phyloP scores from a whole-genome alignment of 2,797 vertebrate genomes.

The Adelosebastes latens region DNA sequence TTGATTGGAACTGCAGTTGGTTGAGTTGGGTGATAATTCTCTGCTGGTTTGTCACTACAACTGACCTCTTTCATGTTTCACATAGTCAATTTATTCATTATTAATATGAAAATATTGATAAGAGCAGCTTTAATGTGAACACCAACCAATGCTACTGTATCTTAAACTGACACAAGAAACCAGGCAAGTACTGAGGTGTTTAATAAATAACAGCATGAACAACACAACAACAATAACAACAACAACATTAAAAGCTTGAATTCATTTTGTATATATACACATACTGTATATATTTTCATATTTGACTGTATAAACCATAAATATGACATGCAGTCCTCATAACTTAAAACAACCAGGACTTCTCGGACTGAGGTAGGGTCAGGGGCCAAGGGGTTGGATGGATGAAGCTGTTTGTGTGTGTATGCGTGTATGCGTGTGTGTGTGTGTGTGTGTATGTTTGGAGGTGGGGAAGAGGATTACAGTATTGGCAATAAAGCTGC shows the following conservation, averaged over 20 bases:
- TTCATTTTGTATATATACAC: constrained; percentile 83
- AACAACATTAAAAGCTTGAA: constrained; percentile 80
- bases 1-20: background rate
- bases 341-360: constrained; percentile 96
- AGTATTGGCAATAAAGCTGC: constrained; percentile 83
- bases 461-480: constrained; percentile 64
- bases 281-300: constrained; percentile 82
- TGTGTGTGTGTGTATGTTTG: constrained; percentile 26
- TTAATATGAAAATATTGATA: background rate
- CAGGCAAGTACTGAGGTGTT: constrained; percentile 89
- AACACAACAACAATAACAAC: constrained; percentile 71
- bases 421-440: constrained; percentile 16
- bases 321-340: constrained; percentile 99
- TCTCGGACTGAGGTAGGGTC: constrained; percentile 94
- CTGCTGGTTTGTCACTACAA: background rate
- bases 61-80: background rate
- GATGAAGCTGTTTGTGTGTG: constrained; percentile 45
- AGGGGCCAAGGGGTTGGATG: constrained; percentile 65
- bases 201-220: constrained; percentile 97
- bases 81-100: background rate
- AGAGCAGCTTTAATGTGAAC: background rate
- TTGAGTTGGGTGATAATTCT: background rate
- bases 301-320: constrained; percentile 99
- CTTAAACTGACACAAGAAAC: constrained; percentile 57
- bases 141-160: background rate